phyloP scores from a whole-genome alignment of 2,113 vertebrate species.

The Macrotis lagotis region DNA sequence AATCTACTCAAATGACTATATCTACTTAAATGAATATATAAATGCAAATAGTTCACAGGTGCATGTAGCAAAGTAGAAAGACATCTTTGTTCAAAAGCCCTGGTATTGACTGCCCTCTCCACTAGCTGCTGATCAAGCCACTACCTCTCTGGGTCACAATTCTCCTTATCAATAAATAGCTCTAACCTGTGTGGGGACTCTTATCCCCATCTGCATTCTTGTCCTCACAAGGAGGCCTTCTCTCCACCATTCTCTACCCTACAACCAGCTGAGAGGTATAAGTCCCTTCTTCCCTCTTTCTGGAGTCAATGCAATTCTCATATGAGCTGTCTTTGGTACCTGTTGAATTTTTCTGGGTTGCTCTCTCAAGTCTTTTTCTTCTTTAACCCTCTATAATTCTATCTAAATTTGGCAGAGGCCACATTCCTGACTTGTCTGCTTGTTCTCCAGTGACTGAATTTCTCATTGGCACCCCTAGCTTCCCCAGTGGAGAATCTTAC shows the following conservation, averaged over 20 bases:
- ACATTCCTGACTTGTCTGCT: no score
- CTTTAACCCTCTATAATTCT: background rate
- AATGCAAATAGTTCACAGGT: background rate
- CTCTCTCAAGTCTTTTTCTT: background rate
- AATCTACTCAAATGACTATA: background rate
- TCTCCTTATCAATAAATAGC: background rate
- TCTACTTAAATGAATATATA: background rate
- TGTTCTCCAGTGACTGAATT: no score
- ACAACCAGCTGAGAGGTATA: background rate
- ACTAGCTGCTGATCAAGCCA: background rate
- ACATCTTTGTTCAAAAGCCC: background rate
- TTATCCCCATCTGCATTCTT: background rate
- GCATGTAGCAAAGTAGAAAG: background rate
- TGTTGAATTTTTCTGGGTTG: background rate
- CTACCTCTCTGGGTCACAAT: background rate
- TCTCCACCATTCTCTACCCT: background rate
- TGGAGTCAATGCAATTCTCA: background rate
- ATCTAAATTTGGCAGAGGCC: no score
- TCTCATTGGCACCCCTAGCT: no score
- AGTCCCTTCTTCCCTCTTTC: background rate
- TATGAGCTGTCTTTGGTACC: conserved; percentile 1
- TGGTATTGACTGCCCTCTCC: background rate
- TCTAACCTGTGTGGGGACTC: background rate
- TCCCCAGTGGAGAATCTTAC: no score
- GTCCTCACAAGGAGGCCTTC: background rate